phyloP scores from a whole-genome alignment of 2,888 invertebrate genomes.

The Hymenopus coronatus region DNA sequence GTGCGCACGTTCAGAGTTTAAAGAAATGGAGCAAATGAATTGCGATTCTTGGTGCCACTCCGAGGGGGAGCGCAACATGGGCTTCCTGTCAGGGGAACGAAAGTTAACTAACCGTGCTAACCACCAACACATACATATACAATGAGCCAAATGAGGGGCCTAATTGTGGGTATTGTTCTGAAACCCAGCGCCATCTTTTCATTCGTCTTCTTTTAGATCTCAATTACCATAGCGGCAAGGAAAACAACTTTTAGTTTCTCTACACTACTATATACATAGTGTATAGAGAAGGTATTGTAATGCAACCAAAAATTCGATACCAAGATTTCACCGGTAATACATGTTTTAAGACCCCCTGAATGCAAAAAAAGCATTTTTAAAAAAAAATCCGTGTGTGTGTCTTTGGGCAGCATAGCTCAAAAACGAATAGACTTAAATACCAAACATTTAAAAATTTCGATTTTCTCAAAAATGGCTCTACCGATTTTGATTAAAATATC shows the following conservation, averaged over 20 bases:
- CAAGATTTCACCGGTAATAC: no score
- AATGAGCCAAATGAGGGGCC: not conserved
- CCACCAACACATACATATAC: not conserved
- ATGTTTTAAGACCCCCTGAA: no score
- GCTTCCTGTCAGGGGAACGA: not conserved
- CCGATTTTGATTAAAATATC: no score
- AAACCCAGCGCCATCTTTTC: not conserved
- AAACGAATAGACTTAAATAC: no score
- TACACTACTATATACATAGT: no score
- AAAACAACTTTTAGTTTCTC: not conserved
- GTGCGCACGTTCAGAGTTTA: not conserved
- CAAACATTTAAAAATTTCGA: no score
- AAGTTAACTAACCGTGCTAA: not conserved
- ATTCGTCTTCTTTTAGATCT: not conserved
- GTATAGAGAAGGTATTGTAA: no score
- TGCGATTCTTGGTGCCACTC: not conserved
- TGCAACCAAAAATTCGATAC: no score
- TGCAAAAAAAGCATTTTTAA: no score
- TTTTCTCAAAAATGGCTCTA: no score
- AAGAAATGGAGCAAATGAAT: not conserved
- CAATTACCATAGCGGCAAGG: not conserved
- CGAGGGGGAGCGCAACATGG: not conserved
- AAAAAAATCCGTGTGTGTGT: no score
- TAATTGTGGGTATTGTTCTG: not conserved
- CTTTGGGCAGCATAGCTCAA: no score